Evolutionary conservation across 2,113 vertebrate species (phyloP), one percentile per base, ranked within the genome.

Genomic region (Ophiodon elongatus): DNA sequence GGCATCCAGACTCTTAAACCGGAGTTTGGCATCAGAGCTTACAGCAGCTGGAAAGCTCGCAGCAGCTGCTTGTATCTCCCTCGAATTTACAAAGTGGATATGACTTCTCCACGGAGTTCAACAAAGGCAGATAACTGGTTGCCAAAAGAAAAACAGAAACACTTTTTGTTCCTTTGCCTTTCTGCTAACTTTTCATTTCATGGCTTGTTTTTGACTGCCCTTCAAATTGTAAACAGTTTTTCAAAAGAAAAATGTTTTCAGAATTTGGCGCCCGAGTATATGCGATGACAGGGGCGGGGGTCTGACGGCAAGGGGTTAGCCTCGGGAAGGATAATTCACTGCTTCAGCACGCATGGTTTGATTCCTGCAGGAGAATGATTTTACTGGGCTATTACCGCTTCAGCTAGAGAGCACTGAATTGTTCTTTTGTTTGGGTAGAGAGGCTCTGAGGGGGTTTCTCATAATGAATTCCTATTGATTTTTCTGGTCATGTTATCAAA

Each of bases 401-500:
- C 80, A 75, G 89, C 78, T 84, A 77, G 35, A 80, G 79, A 33
- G 70, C 88, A 41, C 69, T 63, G 75, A 89, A 86, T 85, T 87
- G 85, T 87, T 89, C 89, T 90, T 92, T 92, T 92, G 86, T 92
- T 90, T 85, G 85, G 79, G 41, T 60, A 47, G 73, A 57, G 83
- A 64, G 78, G 81, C 86, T 88, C 83, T 73, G 88, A 83, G 89
- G 88, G 82, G 87, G 76, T 80, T 87, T 82, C 85, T 88, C 87
- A 85, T 86, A 91, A 87, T 89, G 78, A 82, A 92, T 90, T 90
- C 88, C 80, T 82, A 93, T 94, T 87, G 92, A 93, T 93, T 91
- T 93, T 85, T 83, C 85, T 83, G 86, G 82, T 93, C 88, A 82
- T 93, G 88, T 93, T 87, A 91, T 92, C 85, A 86, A 86, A 89